These are phyloP conservation scores for Paracentrotus lividus DNA, from an alignment of 53 echinoderm and acorn worm genomes.

Conservation along the genomic window DNA sequence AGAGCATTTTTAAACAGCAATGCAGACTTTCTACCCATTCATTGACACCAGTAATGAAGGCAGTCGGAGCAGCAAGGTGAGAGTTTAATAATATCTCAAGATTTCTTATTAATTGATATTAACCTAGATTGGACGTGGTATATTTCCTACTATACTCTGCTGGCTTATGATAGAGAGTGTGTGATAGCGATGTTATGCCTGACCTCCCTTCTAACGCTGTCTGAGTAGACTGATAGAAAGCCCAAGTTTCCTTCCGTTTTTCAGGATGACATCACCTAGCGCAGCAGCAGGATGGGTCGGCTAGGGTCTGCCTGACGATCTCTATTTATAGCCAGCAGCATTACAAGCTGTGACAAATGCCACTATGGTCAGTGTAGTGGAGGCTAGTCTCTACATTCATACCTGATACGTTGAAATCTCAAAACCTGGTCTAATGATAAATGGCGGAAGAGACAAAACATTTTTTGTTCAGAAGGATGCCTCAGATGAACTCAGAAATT, in stretches of 20 bases:
- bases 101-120: slow-evolving; percentile 4
- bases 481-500: no score
- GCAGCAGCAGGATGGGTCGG: slow-evolving; percentile 15
- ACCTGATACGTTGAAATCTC: no score
- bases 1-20: slow-evolving; percentile 19
- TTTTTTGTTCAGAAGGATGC: no score
- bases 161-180: not conserved
- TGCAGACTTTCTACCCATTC: not conserved
- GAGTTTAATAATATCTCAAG: no score
- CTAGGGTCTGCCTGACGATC: slow-evolving; percentile 20
- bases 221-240: slow-evolving; percentile 50
- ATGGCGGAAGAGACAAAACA: no score
- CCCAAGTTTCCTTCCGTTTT: slow-evolving; percentile 54
- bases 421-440: no score
- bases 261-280: slow-evolving; percentile 40
- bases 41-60: not conserved
- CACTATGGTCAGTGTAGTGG: not conserved
- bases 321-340: slow-evolving; percentile 34
- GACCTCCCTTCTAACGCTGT: slow-evolving; percentile 29
- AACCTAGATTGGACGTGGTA: not conserved
- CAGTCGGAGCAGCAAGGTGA: slow-evolving; percentile 16
- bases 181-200: not conserved
- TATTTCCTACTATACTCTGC: not conserved
- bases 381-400: slow-evolving; percentile 34
- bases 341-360: slow-evolving; percentile 37